Evolutionary conservation across 2,113 vertebrate species (phyloP).

Genomic region (Labeo catla): DNA sequence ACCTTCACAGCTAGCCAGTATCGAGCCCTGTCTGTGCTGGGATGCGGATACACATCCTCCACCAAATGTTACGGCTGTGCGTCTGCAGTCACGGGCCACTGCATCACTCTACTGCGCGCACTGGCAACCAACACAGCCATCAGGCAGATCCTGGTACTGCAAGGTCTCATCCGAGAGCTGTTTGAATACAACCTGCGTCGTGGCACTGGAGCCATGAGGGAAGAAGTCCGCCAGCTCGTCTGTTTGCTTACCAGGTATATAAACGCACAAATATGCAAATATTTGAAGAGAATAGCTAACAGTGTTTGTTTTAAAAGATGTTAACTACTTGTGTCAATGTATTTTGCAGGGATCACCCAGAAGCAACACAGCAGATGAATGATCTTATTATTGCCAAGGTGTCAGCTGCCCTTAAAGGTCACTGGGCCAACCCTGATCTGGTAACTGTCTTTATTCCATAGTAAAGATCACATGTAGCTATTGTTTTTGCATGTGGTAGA

Average conservation of each 20-base stretch:
- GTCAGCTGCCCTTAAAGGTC: slow-evolving; percentile 94
- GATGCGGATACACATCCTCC: slow-evolving; percentile 96
- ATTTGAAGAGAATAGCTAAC: not conserved
- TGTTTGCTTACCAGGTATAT: slow-evolving; percentile 95
- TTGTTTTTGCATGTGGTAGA: not conserved
- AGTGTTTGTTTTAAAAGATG: not conserved
- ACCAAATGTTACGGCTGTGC: slow-evolving; percentile 98
- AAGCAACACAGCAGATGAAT: slow-evolving; percentile 98
- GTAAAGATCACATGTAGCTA: not conserved
- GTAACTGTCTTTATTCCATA: slow-evolving; percentile 72
- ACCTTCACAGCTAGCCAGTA: slow-evolving; percentile 97
- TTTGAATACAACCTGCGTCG: slow-evolving; percentile 96
- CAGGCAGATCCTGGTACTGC: slow-evolving; percentile 94
- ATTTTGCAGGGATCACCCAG: slow-evolving; percentile 88
- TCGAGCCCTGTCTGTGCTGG: slow-evolving; percentile 90
- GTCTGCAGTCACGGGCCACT: slow-evolving; percentile 95
- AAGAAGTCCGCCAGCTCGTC: slow-evolving; percentile 96
- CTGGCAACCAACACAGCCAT: slow-evolving; percentile 94
- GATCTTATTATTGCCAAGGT: slow-evolving; percentile 97
- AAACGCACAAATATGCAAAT: not conserved
- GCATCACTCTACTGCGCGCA: slow-evolving; percentile 93
- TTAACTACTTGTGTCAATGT: not conserved
- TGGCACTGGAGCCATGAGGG: slow-evolving; percentile 89
- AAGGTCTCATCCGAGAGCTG: slow-evolving; percentile 95
- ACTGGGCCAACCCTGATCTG: slow-evolving; percentile 98